Percentiles rank a stretch among this genome's conserved stretches.
phyloP scores from a whole-genome alignment of 2,113 vertebrate species.

The Mobula hypostoma region DNA sequence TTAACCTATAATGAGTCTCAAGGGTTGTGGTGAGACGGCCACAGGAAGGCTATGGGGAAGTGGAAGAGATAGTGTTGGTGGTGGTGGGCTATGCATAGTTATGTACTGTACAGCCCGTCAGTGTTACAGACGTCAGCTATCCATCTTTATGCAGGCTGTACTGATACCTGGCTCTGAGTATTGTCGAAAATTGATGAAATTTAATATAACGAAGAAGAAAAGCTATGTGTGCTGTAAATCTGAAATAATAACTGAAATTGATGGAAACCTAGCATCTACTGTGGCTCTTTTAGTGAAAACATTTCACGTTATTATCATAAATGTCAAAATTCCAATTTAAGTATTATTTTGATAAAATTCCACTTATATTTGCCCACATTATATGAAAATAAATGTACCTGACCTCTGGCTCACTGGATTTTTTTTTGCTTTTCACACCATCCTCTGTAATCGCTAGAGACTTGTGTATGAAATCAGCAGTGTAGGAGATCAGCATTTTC shows the following conservation, averaged over 20 bases:
- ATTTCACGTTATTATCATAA: neutral
- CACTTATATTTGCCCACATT: neutral
- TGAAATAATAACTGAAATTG: neutral
- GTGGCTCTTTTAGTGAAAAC: neutral
- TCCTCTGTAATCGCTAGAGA: no score
- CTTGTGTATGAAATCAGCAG: no score
- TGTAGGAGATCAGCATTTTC: no score
- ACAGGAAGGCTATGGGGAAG: neutral
- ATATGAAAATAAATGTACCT: neutral
- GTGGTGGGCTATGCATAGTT: neutral
- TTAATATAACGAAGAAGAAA: neutral
- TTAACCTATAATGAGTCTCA: slow-evolving; percentile 1
- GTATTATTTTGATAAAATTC: neutral
- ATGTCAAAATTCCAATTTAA: neutral
- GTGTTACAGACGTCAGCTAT: neutral
- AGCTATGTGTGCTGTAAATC: neutral
- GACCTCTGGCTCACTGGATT: neutral
- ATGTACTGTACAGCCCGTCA: neutral
- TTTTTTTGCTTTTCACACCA: no score
- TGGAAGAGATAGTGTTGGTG: neutral
- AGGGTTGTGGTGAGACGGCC: neutral
- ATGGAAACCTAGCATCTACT: neutral
- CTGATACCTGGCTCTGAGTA: neutral
- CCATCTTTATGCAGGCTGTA: neutral
- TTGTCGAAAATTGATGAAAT: slow-evolving; percentile 10